Evolutionary conservation across 2,797 vertebrate genomes (phyloP).

Genomic region (Sebastes trivittatus): DNA sequence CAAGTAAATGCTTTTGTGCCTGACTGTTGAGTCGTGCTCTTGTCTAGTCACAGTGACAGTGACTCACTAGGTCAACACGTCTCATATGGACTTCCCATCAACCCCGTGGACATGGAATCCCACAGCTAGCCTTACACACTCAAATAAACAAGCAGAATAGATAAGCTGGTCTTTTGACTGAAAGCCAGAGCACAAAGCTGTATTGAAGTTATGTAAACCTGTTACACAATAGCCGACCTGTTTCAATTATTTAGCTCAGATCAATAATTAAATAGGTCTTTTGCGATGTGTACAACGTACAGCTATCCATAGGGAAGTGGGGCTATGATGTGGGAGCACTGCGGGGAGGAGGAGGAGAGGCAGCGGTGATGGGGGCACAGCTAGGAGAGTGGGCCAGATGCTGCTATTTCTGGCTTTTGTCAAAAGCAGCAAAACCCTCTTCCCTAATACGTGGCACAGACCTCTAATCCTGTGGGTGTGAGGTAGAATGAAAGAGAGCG

Average conservation of each 20-base stretch:
- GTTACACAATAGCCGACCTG: conserved; percentile 72
- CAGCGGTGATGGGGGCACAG: conserved; percentile 47
- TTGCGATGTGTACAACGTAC: conserved; percentile 45
- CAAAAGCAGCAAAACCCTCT: conserved; percentile 76
- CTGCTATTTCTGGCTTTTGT: conserved; percentile 80
- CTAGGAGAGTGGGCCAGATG: conserved; percentile 70
- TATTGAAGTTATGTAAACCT: conserved; percentile 69
- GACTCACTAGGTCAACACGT: conserved; percentile 50
- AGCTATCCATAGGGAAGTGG: conserved; percentile 45
- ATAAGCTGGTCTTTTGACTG: conserved; percentile 46
- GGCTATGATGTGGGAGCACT: conserved; percentile 55
- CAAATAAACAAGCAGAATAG: conserved; percentile 51
- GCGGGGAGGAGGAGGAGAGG: conserved; percentile 35
- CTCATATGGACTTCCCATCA: conserved; percentile 50
- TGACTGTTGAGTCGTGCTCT: conserved; percentile 10
- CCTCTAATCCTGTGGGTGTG: conserved; percentile 80
- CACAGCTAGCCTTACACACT: conserved; percentile 40
- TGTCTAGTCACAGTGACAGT: conserved; percentile 25
- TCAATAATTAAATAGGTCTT: conserved; percentile 71
- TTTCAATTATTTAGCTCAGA: conserved; percentile 69
- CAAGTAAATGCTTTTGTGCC: conserved; percentile 17
- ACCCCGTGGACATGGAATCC: conserved; percentile 30
- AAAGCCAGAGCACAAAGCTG: conserved; percentile 38
- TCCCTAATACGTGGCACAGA: conserved; percentile 74
- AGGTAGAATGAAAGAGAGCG: conserved; percentile 74